Conservation (phyloP, 1,140 invertebrate genomes). For the Eulimnadia texana region DNA sequence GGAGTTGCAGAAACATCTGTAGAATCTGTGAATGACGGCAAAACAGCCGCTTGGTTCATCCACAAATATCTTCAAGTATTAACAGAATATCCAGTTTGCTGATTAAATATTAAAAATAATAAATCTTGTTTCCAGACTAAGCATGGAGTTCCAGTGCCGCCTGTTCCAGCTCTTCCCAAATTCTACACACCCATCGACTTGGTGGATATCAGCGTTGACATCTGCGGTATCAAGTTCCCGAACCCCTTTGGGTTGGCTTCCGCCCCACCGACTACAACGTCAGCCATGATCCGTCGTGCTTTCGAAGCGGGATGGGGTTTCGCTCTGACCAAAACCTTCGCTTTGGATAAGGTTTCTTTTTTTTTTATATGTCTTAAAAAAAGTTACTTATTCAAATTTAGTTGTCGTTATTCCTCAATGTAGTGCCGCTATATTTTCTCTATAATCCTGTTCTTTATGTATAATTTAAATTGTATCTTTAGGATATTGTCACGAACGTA, state of each 20-base stretch:
- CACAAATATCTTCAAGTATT: slow-evolving; percentile 78
- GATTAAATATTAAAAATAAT: no score
- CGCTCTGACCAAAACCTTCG: slow-evolving; percentile 91
- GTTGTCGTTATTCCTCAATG: background rate
- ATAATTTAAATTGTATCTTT: background rate
- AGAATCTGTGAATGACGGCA: slow-evolving; percentile 96
- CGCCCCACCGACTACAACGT: slow-evolving; percentile 85
- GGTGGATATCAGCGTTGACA: slow-evolving; percentile 79
- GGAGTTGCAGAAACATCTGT: slow-evolving; percentile 92
- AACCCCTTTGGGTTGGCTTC: slow-evolving; percentile 96
- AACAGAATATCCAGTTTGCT: background rate
- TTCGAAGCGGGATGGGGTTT: slow-evolving; percentile 96
- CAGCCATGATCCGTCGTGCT: slow-evolving; percentile 84
- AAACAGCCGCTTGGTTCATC: slow-evolving; percentile 90
- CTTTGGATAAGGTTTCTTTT: slow-evolving; percentile 65
- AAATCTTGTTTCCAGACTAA: no score
- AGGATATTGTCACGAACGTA: slow-evolving; percentile 91
- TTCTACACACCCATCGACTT: slow-evolving; percentile 87
- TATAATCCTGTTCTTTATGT: background rate
- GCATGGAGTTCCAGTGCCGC: slow-evolving; percentile 43
- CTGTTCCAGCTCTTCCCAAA: slow-evolving; percentile 60
- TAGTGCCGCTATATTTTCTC: background rate
- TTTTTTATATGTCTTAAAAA: background rate
- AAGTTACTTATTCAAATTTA: background rate
- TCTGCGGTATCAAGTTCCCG: slow-evolving; percentile 85